These are phyloP conservation scores for Coryphaenoides rupestris DNA, from an alignment of 2,113 vertebrate species.

Conservation along the genomic window DNA sequence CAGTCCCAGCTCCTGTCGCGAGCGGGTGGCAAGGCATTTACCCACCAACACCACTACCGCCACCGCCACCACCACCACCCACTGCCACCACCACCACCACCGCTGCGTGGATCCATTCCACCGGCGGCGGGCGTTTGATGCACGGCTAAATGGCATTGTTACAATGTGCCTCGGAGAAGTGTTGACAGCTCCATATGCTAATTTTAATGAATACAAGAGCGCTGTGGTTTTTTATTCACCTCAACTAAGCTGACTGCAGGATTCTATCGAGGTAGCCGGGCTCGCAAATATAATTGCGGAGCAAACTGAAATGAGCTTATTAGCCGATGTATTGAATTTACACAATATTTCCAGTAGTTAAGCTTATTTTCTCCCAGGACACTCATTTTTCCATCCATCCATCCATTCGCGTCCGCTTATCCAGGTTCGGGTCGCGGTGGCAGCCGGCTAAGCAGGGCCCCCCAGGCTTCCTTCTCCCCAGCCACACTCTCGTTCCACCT, in stretches of 20 bases:
- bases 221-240: conserved; percentile 74
- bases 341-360: conserved; percentile 98
- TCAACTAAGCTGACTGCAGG: conserved; percentile 86
- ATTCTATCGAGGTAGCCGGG: conserved; percentile 81
- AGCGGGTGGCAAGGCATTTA: conserved; percentile 80
- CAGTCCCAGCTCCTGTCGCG: conserved; percentile 71
- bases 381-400: no score
- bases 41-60: conserved; percentile 60
- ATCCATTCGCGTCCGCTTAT: no score
- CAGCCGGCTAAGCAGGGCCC: no score
- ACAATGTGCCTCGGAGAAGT: conserved; percentile 91
- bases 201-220: conserved; percentile 96
- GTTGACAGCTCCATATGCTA: conserved; percentile 99
- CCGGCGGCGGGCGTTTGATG: conserved; percentile 85
- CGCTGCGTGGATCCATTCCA: conserved; percentile 82
- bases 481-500: no score
- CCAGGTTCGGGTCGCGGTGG: no score
- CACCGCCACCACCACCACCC: no score
- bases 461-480: no score
- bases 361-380: conserved; percentile 93
- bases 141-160: conserved; percentile 98
- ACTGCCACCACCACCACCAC: no score
- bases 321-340: conserved; percentile 94
- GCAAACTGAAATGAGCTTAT: conserved; percentile 88
- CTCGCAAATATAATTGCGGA: conserved; percentile 69